phyloP scores from a whole-genome alignment of 1,140 invertebrate genomes.

The Drosophila kurseongensis region DNA sequence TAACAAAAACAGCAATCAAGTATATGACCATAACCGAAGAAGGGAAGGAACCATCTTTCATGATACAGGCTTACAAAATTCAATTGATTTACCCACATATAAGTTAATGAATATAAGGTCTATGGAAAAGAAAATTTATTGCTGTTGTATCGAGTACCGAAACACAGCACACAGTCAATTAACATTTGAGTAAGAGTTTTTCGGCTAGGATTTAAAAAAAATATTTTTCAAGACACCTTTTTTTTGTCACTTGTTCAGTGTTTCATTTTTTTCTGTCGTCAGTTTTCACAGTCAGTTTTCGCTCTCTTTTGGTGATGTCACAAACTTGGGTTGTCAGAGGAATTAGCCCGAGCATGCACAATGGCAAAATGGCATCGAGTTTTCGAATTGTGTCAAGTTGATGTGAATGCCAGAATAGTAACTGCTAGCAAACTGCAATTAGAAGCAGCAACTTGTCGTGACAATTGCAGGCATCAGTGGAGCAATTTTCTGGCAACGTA shows the following conservation, averaged over 20 bases:
- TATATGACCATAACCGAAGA: conserved; percentile 6
- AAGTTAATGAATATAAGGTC: conserved; percentile 4
- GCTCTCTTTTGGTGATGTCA: conserved; percentile 23
- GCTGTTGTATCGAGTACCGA: neutral
- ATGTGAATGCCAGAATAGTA: conserved; percentile 34
- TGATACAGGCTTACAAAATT: neutral
- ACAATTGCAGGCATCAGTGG: conserved; percentile 47
- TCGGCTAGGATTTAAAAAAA: neutral
- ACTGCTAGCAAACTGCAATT: conserved; percentile 50
- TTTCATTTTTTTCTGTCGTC: neutral
- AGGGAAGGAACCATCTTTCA: neutral
- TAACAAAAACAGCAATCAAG: conserved; percentile 33
- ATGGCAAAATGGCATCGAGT: conserved; percentile 34
- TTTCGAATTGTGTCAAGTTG: conserved; percentile 49
- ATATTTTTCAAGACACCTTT: neutral
- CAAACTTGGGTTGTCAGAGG: conserved; percentile 8
- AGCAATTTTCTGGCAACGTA: conserved; percentile 33
- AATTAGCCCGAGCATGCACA: conserved; percentile 26
- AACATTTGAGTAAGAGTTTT: neutral
- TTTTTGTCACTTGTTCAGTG: neutral
- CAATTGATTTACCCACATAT: neutral
- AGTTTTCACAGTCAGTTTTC: neutral
- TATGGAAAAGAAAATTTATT: conserved; percentile 10
- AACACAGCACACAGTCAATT: neutral
- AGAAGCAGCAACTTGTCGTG: conserved; percentile 47